These are phyloP conservation scores for Sphenopsis melanotis DNA, from an alignment of 2,797 vertebrate species.

Conservation along the genomic window DNA sequence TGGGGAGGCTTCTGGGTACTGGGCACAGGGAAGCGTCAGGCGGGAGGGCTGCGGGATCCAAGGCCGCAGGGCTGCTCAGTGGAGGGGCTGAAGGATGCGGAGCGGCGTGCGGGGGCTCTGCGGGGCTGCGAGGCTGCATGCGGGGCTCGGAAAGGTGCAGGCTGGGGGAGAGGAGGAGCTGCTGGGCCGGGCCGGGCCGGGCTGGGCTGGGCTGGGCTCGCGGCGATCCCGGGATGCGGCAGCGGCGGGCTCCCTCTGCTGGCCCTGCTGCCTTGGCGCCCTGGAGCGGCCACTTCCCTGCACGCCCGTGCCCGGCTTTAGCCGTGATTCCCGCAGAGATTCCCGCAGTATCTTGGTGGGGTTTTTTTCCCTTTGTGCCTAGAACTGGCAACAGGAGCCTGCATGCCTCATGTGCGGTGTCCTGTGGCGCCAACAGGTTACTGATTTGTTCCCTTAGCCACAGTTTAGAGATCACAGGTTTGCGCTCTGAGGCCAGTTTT, in stretches of 20 bases:
- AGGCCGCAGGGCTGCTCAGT: neutral
- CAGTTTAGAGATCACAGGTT: neutral
- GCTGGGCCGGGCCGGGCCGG: neutral
- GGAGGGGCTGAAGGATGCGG: neutral
- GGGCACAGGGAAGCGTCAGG: neutral
- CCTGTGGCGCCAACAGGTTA: neutral
- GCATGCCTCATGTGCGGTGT: neutral
- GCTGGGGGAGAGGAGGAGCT: rapidly evolving
- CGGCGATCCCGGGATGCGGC: neutral
- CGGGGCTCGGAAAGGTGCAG: neutral
- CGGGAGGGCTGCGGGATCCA: neutral
- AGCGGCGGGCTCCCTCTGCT: slow-evolving; percentile 1
- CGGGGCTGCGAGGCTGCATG: neutral
- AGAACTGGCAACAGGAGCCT: neutral
- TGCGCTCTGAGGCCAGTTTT: neutral
- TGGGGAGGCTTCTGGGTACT: neutral
- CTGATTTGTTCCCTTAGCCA: neutral
- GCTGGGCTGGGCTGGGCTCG: neutral
- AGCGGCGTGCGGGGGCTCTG: neutral
- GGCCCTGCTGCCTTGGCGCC: neutral
- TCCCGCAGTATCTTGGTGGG: no score
- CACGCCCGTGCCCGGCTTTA: rapidly evolving
- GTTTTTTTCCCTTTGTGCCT: neutral
- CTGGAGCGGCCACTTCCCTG: neutral
- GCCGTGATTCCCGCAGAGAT: neutral